Conservation (phyloP, 2,113 vertebrate species). For the Sorex fumeus region DNA sequence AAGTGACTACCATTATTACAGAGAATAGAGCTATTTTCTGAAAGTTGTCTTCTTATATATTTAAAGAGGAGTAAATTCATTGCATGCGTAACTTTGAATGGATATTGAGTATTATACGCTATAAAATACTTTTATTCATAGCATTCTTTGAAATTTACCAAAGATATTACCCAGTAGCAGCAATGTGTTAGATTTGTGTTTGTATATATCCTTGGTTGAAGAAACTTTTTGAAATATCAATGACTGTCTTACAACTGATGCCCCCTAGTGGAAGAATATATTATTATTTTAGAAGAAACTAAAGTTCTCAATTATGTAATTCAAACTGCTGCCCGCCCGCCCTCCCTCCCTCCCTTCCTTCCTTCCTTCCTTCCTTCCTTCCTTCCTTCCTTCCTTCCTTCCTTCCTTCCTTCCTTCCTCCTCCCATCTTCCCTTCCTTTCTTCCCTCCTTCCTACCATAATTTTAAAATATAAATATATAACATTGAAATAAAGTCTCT, state of each 20-base stretch:
- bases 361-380: too few species aligned
- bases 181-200: neutral
- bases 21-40: conserved; percentile 3
- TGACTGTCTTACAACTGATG: conserved; percentile 83
- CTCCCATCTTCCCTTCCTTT: too few species aligned
- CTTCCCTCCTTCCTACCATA: neutral
- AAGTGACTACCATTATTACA: neutral
- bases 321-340: too few species aligned
- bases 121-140: neutral
- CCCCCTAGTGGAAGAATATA: conserved; percentile 88
- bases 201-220: conserved; percentile 19
- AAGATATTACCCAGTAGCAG: neutral
- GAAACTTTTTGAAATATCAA: conserved; percentile 34
- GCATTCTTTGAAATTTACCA: conserved; percentile 20
- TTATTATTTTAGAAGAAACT: conserved; percentile 54
- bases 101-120: neutral
- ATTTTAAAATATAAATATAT: neutral
- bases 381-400: too few species aligned
- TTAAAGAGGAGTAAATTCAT: conserved; percentile 10
- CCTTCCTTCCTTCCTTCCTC: too few species aligned
- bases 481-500: neutral
- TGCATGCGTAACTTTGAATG: neutral
- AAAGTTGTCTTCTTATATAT: conserved; percentile 32
- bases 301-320: neutral
- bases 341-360: too few species aligned